Evolutionary conservation across 2,113 vertebrate species (phyloP).

Genomic region (Cynocephalus volans): DNA sequence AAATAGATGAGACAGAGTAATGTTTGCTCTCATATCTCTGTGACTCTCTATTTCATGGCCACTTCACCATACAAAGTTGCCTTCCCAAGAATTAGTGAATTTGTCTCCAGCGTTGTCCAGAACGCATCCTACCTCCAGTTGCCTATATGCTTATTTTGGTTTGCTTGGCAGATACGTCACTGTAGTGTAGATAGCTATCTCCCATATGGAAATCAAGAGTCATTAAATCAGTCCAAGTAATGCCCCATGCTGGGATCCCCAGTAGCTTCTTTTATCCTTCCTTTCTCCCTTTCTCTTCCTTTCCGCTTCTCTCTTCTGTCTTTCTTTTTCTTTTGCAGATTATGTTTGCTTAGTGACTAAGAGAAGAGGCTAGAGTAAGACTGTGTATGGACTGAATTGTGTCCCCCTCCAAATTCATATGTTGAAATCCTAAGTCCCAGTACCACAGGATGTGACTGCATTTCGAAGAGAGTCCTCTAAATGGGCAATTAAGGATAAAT

Average conservation of each 20-base stretch:
- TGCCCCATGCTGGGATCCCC: no score
- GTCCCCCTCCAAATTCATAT: neutral
- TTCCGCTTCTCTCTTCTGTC: neutral
- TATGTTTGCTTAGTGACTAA: neutral
- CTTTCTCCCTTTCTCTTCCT: neutral
- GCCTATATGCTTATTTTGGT: neutral
- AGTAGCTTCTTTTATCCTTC: neutral
- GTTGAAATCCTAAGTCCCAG: neutral
- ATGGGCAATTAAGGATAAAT: neutral
- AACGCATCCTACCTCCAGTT: neutral
- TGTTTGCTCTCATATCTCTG: neutral
- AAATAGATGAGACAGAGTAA: neutral
- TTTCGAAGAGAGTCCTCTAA: neutral
- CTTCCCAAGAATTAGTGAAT: neutral
- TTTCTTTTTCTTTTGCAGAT: neutral
- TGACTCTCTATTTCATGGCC: neutral
- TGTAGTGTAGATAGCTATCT: neutral
- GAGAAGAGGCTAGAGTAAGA: neutral
- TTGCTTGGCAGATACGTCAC: neutral
- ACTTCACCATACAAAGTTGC: neutral
- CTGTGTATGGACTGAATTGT: neutral
- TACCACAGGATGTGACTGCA: neutral
- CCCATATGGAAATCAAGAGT: neutral
- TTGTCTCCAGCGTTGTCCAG: neutral
- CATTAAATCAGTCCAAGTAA: neutral